Conservation (phyloP, 2,797 vertebrate species). For the Crenuchus spilurus region DNA sequence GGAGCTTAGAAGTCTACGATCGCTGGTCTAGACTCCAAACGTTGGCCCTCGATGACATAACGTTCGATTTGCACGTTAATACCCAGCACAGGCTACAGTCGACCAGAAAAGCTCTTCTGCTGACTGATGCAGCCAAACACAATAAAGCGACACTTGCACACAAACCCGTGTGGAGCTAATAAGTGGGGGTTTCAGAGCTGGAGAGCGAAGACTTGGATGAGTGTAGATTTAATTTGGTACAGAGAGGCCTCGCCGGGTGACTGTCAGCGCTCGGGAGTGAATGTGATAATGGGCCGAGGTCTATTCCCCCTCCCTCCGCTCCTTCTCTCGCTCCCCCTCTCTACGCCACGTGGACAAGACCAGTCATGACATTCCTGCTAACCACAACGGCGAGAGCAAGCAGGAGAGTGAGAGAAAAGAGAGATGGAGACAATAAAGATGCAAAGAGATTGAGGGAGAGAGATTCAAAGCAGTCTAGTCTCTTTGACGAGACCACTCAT, state of each 20-base stretch:
- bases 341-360: constrained; percentile 59
- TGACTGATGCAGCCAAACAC: constrained; percentile 52
- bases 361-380: constrained; percentile 55
- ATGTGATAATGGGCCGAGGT: constrained; percentile 70
- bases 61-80: constrained; percentile 56
- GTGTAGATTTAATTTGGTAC: constrained; percentile 73
- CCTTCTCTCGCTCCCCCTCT: constrained; percentile 51
- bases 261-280: constrained; percentile 71
- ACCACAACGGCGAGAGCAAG: constrained; percentile 42
- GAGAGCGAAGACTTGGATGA: constrained; percentile 69
- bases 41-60: constrained; percentile 69
- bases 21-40: constrained; percentile 72
- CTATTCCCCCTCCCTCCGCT: constrained; percentile 43
- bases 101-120: constrained; percentile 28
- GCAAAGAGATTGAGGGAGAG: no score
- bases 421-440: constrained; percentile 40
- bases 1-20: constrained; percentile 64
- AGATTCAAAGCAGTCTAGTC: not conserved
- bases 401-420: constrained; percentile 39
- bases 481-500: constrained; percentile 27
- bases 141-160: constrained; percentile 6
- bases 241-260: constrained; percentile 67
- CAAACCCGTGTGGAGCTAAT: constrained; percentile 45
- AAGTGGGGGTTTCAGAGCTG: constrained; percentile 64
- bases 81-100: constrained; percentile 56